These are phyloP conservation scores for Bombylius discolor DNA, from an alignment of 2,888 invertebrate species.

Conservation along the genomic window DNA sequence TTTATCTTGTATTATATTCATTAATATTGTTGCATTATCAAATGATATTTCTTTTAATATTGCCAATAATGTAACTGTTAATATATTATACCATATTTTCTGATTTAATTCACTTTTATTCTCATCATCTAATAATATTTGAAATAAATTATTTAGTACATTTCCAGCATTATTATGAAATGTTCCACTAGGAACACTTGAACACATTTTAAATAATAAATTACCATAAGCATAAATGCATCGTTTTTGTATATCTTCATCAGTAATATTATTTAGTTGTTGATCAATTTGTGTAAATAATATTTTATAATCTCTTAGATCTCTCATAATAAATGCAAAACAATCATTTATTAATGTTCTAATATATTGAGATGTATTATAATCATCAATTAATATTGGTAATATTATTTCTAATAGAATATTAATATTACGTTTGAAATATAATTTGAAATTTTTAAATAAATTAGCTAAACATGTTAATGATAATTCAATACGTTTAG, in stretches of 20 bases:
- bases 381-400: slow-evolving; percentile 56
- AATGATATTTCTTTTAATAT: no score
- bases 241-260: no score
- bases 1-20: no score
- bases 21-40: no score
- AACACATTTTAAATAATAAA: slow-evolving; percentile 76
- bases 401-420: slow-evolving; percentile 56
- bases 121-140: slow-evolving; percentile 40
- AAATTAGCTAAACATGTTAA: slow-evolving; percentile 78
- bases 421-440: slow-evolving; percentile 65
- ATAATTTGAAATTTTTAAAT: slow-evolving; percentile 78
- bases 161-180: slow-evolving; percentile 73
- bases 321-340: slow-evolving; percentile 87
- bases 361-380: slow-evolving; percentile 64
- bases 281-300: slow-evolving; percentile 58
- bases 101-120: slow-evolving; percentile 17
- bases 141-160: slow-evolving; percentile 43
- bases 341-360: slow-evolving; percentile 91
- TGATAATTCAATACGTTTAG: slow-evolving; percentile 74
- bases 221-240: slow-evolving; percentile 57
- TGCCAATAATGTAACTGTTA: slow-evolving; percentile 30
- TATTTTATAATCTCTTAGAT: slow-evolving; percentile 64
- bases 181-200: slow-evolving; percentile 60
- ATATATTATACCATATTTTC: slow-evolving; percentile 41
- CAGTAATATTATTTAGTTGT: slow-evolving; percentile 45